A percentile compares a stretch with the other conserved stretches of the same genome.
phyloP scores from a whole-genome alignment of 2,113 vertebrate species.

The Callipepla californica region DNA sequence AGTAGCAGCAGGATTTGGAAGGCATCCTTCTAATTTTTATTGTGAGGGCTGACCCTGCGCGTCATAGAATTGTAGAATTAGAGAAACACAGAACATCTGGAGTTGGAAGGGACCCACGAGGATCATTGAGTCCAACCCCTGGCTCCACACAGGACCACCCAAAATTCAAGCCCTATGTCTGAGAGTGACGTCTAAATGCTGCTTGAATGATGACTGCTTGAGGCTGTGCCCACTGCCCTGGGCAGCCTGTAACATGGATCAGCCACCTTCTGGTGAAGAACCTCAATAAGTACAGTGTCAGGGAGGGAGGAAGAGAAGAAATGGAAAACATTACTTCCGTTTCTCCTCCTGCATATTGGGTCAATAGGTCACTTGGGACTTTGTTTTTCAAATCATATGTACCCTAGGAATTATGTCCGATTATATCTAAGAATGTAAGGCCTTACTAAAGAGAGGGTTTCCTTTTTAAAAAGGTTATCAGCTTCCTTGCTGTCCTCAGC shows the following conservation, averaged over 20 bases:
- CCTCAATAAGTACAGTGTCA: accelerated
- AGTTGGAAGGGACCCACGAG: too few relatives aligned
- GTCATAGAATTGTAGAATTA: not conserved
- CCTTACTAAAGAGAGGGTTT: not conserved
- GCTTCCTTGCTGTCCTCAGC: not conserved
- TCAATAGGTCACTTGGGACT: not conserved
- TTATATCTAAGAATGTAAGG: not conserved
- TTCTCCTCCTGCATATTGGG: not conserved
- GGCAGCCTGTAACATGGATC: not conserved
- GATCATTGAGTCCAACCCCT: too few relatives aligned
- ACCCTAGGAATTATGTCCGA: not conserved
- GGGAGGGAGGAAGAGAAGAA: not conserved
- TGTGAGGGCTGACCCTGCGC: not conserved
- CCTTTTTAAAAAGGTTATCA: not conserved
- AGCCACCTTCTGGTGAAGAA: not conserved
- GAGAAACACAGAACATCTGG: not conserved
- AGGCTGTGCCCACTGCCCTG: not conserved
- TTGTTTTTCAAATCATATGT: not conserved
- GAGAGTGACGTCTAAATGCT: not conserved
- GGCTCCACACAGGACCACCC: too few relatives aligned
- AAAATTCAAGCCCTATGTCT: too few relatives aligned
- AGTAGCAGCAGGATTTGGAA: not conserved
- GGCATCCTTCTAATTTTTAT: not conserved
- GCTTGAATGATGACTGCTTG: not conserved
- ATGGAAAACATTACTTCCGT: not conserved